Evolutionary conservation across 2,113 vertebrate genomes (phyloP), one percentile per base, ranked within the genome.

Genomic region (Xiphophorus hellerii): DNA sequence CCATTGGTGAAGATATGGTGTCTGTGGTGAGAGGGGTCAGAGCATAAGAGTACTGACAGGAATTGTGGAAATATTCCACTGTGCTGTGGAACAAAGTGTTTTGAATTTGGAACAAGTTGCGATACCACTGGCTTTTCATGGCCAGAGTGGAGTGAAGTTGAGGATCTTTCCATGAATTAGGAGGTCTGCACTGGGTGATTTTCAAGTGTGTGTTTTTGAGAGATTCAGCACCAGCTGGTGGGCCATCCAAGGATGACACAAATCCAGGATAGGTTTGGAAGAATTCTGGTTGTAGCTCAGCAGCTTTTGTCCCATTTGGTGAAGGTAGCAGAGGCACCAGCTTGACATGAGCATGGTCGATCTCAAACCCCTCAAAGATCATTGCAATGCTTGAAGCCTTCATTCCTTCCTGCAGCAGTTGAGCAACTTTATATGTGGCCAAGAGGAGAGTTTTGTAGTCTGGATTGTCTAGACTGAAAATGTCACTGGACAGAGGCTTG

Each of bases 1-100:
- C 95, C 93, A 95, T 94, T 62, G 95, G 95, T 7, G 95, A 95
- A 20, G 95, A 95, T 75, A 95, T 94, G 51, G 94, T 93, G 81
- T 95, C 94, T 29, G 95, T 95, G 27, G 95, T 95, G 71, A 95
- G 85, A 69, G 95, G 95, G 0, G 95, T 95, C 62, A 95, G 69
- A 66, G 94, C 94, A 1, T 95, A 95, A 1, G 93, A 84, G 67
- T 86, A 95, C n/a, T 87, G 90, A 66, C 94, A 93, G 62, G 25
- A 84, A 66, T 35, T 90, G 83, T 92, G 87, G 63, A 95, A 95
- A 87, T 93, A 95, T 73, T 95, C 93, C 54, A 94, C 94, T 22
- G 95, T 94, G 83, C 90, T 92, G 84, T 95, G 95, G 83, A 95
- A 95, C 51, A 95, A 91, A 17, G 93, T 95, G 80, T 94, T 94